These are phyloP conservation scores for Tetrapedia diversipes DNA, from an alignment of 2,888 invertebrate species.

Conservation along the genomic window DNA sequence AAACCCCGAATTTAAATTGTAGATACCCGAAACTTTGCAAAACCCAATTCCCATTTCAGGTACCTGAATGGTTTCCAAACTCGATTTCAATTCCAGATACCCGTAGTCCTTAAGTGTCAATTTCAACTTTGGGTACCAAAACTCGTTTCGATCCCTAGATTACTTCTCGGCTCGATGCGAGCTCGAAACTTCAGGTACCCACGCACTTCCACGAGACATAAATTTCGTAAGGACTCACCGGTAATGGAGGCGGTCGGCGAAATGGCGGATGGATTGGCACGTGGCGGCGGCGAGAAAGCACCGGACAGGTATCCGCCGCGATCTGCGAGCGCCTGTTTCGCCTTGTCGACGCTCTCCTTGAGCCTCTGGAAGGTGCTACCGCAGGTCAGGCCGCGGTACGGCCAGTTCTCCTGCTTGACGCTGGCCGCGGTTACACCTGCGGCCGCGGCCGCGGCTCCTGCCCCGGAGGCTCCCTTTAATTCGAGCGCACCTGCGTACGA, in stretches of 20 bases:
- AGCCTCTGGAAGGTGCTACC: slow-evolving; percentile 95
- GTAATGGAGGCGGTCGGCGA: slow-evolving; percentile 80
- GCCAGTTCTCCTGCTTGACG: slow-evolving; percentile 82
- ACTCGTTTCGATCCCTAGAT: too few relatives aligned
- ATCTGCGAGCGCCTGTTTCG: slow-evolving; percentile 90
- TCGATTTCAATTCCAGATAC: too few relatives aligned
- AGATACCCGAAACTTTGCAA: too few relatives aligned
- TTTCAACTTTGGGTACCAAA: too few relatives aligned
- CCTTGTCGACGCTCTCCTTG: slow-evolving; percentile 95
- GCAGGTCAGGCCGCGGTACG: slow-evolving; percentile 88
- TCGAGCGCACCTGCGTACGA: slow-evolving; percentile 94
- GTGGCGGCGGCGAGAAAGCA: slow-evolving; percentile 81
- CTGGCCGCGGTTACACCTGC: slow-evolving; percentile 75
- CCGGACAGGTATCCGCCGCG: slow-evolving; percentile 81
- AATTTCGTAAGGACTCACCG: slow-evolving; percentile 72
- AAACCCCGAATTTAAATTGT: too few relatives aligned
- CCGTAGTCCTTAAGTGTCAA: too few relatives aligned
- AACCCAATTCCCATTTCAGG: too few relatives aligned
- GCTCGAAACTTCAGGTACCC: too few relatives aligned
- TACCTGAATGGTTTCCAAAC: too few relatives aligned
- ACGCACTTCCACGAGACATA: too few relatives aligned
- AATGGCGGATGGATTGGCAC: slow-evolving; percentile 79
- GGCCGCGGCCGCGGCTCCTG: slow-evolving; percentile 82
- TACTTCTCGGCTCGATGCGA: too few relatives aligned
- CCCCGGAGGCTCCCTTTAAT: slow-evolving; percentile 87